Percentiles rank a stretch among this genome's conserved stretches.
Evolutionary conservation across 2,797 vertebrate species (phyloP).

Genomic region (Apogon hyalosoma): DNA sequence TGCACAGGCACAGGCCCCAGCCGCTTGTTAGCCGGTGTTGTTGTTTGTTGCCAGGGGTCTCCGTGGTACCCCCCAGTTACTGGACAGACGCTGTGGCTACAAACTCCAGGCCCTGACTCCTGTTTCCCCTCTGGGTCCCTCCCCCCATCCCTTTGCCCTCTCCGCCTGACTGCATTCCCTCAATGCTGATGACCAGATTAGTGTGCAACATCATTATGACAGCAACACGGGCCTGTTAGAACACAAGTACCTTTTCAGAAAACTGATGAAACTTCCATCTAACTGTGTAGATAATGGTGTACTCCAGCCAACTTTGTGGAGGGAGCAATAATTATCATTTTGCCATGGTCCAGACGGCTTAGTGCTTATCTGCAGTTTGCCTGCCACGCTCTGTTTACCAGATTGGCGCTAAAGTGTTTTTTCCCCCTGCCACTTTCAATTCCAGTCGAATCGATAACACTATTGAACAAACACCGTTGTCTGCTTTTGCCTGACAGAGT

Average conservation of each 20-base stretch:
- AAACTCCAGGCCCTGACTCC: constrained; percentile 56
- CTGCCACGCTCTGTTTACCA: constrained; percentile 74
- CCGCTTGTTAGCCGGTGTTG: constrained; percentile 71
- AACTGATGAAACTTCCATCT: constrained; percentile 57
- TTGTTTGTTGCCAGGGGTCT: constrained; percentile 78
- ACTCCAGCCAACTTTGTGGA: constrained; percentile 47
- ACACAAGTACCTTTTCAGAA: constrained; percentile 54
- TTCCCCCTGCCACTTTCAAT: constrained; percentile 71
- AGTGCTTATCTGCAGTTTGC: constrained; percentile 72
- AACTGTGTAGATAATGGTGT: constrained; percentile 48
- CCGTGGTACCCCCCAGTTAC: constrained; percentile 65
- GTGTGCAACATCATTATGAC: constrained; percentile 41
- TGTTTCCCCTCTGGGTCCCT: constrained; percentile 24
- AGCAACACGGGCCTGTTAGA: constrained; percentile 26
- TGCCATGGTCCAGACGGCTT: constrained; percentile 61
- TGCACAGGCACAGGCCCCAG: constrained; percentile 46
- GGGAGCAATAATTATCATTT: constrained; percentile 69
- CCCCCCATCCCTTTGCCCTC: constrained; percentile 33
- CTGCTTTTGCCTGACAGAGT: constrained; percentile 65
- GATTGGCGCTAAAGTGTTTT: constrained; percentile 65
- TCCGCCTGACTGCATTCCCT: constrained; percentile 66
- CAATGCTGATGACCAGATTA: constrained; percentile 75
- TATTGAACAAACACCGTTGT: constrained; percentile 69
- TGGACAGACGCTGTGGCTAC: constrained; percentile 80
- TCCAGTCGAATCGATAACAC: constrained; percentile 73